Evolutionary conservation across 2,888 invertebrate genomes (phyloP), one percentile per base, ranked within the genome.

Genomic region (Eudemis profundana): DNA sequence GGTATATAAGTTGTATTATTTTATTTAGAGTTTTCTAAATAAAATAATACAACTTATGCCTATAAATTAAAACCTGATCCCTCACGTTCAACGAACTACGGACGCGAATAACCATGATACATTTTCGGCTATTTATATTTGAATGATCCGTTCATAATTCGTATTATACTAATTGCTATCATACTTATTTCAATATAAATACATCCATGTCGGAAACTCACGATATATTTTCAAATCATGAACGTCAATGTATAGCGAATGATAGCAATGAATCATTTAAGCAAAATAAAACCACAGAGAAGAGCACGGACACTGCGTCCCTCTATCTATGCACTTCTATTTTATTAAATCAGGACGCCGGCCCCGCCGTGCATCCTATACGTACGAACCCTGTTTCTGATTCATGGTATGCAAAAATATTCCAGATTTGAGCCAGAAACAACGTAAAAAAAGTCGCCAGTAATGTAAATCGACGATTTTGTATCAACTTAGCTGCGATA

Each of bases 321-420:
- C 76, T 74, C 72, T 74, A 75, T 82, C 83, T 82, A 80, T 81
- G 82, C 79, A 76, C 78, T 74, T 79, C 80, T 84, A 83, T 86
- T 89, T 83, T 87, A 89, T 89, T 89, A 88, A 89, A 89, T 88
- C 90, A 83, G 85, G 78, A 79, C 84, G 75, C 80, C 78, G 78
- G 73, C 73, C 76, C 70, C 72, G 69, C 75, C 68, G 77, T 75
- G 77, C 77, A 77, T 80, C 79, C 78, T 84, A 78, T 84, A 85
- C 83, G 82, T 78, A 81, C 77, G 73, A 74, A 72, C 76, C 76
- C 79, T 76, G 82, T 82, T 86, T 84, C 83, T 76, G 79, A 87
- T 89, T 86, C 89, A 89, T 88, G 83, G 81, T 84, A 89, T 89
- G 87, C 86, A 87, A 86, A 89, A 78, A 81, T 87, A 89, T 89